Base-by-base conservation (phyloP, 2,888 invertebrate genomes). In the Phaonia tiefii region DNA sequence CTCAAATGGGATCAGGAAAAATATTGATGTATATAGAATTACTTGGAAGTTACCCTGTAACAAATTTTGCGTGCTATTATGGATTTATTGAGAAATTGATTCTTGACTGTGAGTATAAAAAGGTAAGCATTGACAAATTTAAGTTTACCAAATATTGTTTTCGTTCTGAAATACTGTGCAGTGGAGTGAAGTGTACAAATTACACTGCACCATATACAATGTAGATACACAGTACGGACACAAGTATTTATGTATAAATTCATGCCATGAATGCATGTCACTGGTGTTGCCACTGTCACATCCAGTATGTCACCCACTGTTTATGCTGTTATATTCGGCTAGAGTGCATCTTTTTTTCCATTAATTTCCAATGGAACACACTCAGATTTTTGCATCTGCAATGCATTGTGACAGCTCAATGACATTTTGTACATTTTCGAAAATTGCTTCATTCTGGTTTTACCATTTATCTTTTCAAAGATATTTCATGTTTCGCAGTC, bases 341-440 rank as follows among this genome's bases (percentile, higher is more conserved):
- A 4, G 15, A 15, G 3, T 15, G 15, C 7, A 49, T 49, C 15
- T 44, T 31, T 8, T 31, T 31, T 31, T 31, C 31, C 31, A n/a
- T n/a, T n/a, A n/a, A n/a, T 31, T 31, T 31, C 8, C 31, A 5
- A 31, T 31, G 31, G 31, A 31, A 31, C 8, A 51, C 51, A 20
- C 51, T 20, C 51, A 51, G n/a, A 51, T 51, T 22, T 11, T 51
- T 51, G 42, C 26, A 20, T 22, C 20, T 37, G 39, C 86, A 86
- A 86, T 87, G 87, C 87, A 85, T 84, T 87, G 85, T 88, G 89
- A 88, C 89, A 88, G 88, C 88, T 87, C 88, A 88, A 86, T 88
- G 87, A 88, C 86, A 86, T 88, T 88, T 87, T 88, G 86, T 86
- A 87, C 87, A 87, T 88, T 88, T 88, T 88, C 85, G 86, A 86